Evolutionary conservation across 1,140 invertebrate species (phyloP).

Genomic region (Colletes gigas): DNA sequence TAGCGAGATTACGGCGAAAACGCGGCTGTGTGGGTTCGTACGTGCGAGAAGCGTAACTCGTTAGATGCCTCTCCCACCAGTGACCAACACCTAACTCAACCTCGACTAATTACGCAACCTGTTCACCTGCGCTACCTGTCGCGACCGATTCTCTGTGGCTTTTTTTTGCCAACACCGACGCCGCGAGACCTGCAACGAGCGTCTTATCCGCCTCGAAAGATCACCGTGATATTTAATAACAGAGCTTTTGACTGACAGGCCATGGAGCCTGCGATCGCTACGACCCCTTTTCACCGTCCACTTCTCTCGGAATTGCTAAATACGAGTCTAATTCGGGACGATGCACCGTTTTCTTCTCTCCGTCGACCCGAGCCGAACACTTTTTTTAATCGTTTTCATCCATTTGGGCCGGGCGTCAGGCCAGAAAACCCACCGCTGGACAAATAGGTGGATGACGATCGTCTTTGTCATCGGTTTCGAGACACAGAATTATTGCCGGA

Average conservation of each 20-base stretch:
- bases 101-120: slow-evolving; percentile 59
- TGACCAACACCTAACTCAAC: slow-evolving; percentile 44
- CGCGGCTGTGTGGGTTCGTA: background rate
- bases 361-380: too few relatives aligned
- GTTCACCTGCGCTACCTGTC: slow-evolving; percentile 50
- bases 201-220: slow-evolving; percentile 11
- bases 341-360: too few relatives aligned
- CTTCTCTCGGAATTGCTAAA: too few relatives aligned
- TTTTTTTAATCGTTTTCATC: too few relatives aligned
- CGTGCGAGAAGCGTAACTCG: slow-evolving; percentile 30
- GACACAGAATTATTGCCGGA: too few relatives aligned
- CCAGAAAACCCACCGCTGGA: too few relatives aligned
- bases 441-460: too few relatives aligned
- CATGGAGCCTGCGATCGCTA: background rate
- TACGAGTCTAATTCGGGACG: background rate
- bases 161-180: background rate
- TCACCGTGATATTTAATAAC: slow-evolving; percentile 28
- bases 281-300: too few relatives aligned
- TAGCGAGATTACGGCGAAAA: background rate
- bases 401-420: too few relatives aligned
- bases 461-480: too few relatives aligned
- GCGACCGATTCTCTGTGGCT: slow-evolving; percentile 29
- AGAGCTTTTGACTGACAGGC: slow-evolving; percentile 15
- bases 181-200: too few relatives aligned
- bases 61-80: slow-evolving; percentile 38